Conservation (phyloP, 2,113 vertebrate genomes). For the Collichthys lucidus region DNA sequence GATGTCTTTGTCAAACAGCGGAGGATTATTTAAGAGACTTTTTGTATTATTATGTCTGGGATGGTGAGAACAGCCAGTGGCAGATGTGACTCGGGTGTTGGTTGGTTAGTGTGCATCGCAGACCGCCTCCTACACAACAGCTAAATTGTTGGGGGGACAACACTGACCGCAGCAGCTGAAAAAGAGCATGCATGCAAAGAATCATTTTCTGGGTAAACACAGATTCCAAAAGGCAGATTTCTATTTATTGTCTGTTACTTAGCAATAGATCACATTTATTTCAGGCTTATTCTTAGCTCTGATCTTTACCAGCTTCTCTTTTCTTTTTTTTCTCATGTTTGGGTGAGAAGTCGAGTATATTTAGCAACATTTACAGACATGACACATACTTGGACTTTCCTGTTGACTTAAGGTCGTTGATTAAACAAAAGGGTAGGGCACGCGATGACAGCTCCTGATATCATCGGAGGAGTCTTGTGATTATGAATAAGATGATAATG, state of each 20-base stretch:
- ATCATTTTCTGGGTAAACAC: not conserved
- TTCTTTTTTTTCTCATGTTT: not conserved
- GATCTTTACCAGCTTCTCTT: not conserved
- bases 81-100: slow-evolving; percentile 10
- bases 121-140: slow-evolving; percentile 3
- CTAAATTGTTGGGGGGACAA: slow-evolving; percentile 12
- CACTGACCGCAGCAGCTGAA: not conserved
- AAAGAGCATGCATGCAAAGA: not conserved
- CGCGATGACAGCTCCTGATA: slow-evolving; percentile 38
- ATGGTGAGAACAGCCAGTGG: slow-evolving; percentile 32
- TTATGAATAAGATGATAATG: slow-evolving; percentile 25
- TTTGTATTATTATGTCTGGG: slow-evolving; percentile 44
- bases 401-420: slow-evolving; percentile 48
- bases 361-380: not conserved
- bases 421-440: slow-evolving; percentile 21
- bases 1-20: slow-evolving; percentile 65
- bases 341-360: not conserved
- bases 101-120: slow-evolving; percentile 1
- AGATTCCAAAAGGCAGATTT: not conserved
- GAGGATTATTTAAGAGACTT: slow-evolving; percentile 55
- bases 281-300: not conserved
- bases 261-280: not conserved
- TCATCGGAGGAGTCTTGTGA: slow-evolving; percentile 23
- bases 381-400: slow-evolving; percentile 34
- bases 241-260: not conserved